A percentile compares a stretch with the other conserved stretches of the same genome.
These are phyloP conservation scores for Phengaris arion DNA, from an alignment of 2,888 invertebrate species.

Conservation along the genomic window DNA sequence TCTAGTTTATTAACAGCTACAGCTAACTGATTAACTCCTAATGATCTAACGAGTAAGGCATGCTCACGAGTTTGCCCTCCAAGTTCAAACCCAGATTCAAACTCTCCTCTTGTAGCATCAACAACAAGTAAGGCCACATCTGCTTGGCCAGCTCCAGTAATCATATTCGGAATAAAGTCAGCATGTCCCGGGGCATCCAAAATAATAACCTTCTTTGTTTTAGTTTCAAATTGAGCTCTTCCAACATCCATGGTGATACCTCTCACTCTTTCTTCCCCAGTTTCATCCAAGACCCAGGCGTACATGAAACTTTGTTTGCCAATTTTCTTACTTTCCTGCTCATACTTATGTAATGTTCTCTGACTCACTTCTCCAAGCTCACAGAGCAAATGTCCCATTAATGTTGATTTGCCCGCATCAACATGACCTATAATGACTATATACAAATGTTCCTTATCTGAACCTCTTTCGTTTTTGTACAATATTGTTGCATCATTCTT, in stretches of 20 bases:
- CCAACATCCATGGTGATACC: slow-evolving; percentile 99
- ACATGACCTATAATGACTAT: slow-evolving; percentile 98
- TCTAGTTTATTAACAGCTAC: slow-evolving; percentile 99
- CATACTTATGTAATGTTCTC: slow-evolving; percentile 96
- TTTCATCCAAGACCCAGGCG: slow-evolving; percentile 99
- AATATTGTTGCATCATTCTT: slow-evolving; percentile 80
- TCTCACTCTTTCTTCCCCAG: slow-evolving; percentile 96
- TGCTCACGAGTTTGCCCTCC: slow-evolving; percentile 99
- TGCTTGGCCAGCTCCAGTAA: slow-evolving; percentile 98
- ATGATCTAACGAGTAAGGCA: slow-evolving; percentile 92
- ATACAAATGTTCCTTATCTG: slow-evolving; percentile 92
- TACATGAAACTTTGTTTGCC: slow-evolving; percentile 99
- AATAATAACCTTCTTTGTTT: slow-evolving; percentile 88
- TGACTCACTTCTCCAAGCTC: slow-evolving; percentile 92
- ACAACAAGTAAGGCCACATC: slow-evolving; percentile 98
- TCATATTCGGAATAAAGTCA: slow-evolving; percentile 99
- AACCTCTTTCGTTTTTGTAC: slow-evolving; percentile 86
- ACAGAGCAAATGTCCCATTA: slow-evolving; percentile 97
- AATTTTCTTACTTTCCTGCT: slow-evolving; percentile 96
- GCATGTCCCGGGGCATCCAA: slow-evolving; percentile 99
- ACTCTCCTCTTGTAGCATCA: slow-evolving; percentile 97
- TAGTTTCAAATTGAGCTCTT: slow-evolving; percentile 93
- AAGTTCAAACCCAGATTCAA: slow-evolving; percentile 98
- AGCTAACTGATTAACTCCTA: slow-evolving; percentile 95
- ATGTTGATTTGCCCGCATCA: slow-evolving; percentile 97